Evolutionary conservation across 2,113 vertebrate genomes (phyloP), one percentile per base, ranked within the genome.

Genomic region (Malurus alboscapulatus): DNA sequence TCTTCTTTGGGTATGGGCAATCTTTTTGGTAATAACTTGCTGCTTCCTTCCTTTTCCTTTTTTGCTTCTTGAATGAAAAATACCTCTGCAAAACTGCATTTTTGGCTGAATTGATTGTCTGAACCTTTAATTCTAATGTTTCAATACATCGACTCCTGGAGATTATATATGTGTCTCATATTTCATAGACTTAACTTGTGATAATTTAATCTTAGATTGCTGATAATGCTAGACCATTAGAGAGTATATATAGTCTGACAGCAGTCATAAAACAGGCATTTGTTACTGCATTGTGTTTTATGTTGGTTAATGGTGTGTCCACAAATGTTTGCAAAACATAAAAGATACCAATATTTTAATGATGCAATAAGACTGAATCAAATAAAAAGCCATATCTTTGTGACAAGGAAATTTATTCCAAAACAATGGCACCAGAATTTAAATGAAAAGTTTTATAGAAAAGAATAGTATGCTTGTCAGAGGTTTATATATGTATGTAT

Each of bases 241-340:
- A 97, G 97, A 97, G 77, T 88, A 98, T 98, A 98, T 98, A 98
- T 98, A 97, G 96, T 97, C 97, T 97, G 97, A 97, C 97, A 98
- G 97, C 91, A 95, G 95, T 96, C 97, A 98, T 98, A 98, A 98
- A 98, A 97, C 17, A 74, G 95, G 89, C 97, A 97, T 98, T 98
- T 98, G 96, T 98, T 98, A 97, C 88, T 97, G 95, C 94, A 94
- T 93, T 96, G 81, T 97, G 97, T 96, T 97, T 97, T 87, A 82
- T 97, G 97, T 92, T 95, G 91, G 91, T 96, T 97, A 97, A 98
- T 96, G 96, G 95, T 92, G 53, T 87, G 96, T 97, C 97, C 95
- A 94, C 97, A 97, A 97, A 97, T 97, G 96, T 96, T 98, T 98
- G 90, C 34, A 62, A 98, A 98, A 96, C 97, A 97, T 98, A 97